Evolutionary conservation across 2,113 vertebrate species (phyloP), one percentile per base, ranked within the genome.

Genomic region (Dissostichus mawsoni): DNA sequence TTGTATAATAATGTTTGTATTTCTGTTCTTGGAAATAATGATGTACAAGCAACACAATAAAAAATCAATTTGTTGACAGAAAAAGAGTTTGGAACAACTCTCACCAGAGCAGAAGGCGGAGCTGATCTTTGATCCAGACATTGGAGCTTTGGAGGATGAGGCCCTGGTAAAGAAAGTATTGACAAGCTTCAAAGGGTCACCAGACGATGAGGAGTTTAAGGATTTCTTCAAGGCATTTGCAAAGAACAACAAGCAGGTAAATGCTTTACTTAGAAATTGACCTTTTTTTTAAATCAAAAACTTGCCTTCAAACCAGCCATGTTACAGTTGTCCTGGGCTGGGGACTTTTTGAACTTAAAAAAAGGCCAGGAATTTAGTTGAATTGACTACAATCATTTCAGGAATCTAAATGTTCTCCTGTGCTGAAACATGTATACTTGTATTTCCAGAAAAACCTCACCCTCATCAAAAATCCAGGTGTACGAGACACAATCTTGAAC

Each of bases 401-500:
- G 9, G 5, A 23, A 25, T 20, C 16, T 4, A 61, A 23, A 25
- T 23, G 7, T 18, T 17, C 36, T 29, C 17, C 41, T 45, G 23
- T 55, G 55, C 8, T 63, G 11, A 65, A 53, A 45, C 5, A 1
- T 17, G 13, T 66, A n/a, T 14, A 56, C 7, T 57, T 74, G 70
- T 17, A 11, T 17, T 66, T 71, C 11, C 74, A 81, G 81, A 70
- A 5, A 61, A 84, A 87, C 77, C 52, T 56, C 52, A 83, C 85
- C 53, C 1, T 74, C 59, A 41, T 87, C 48, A 2, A 0, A 52
- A 78, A 87, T 66, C 1, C n/a, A 69, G 58, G 2, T 2, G 78
- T 81, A 8, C 48, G 65, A 70, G 81, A 80, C 57, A 77, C 29
- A 57, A 80, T 87, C 63, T 74, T 87, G 55, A 87, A 90, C 80